These are phyloP conservation scores for Lysandra bellargus DNA, from an alignment of 2,888 invertebrate species.

Conservation along the genomic window DNA sequence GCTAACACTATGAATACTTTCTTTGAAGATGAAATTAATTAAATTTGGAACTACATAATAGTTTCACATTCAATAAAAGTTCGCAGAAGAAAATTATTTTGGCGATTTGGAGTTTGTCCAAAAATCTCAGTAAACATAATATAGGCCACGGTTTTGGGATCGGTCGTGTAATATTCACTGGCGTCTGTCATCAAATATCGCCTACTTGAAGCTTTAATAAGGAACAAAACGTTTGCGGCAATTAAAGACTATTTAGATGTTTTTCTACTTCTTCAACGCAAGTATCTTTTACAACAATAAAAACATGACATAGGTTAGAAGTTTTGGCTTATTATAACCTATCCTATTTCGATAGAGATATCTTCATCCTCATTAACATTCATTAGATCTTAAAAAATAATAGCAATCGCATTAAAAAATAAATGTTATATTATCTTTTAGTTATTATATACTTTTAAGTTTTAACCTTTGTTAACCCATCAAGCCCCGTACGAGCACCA, in stretches of 20 bases:
- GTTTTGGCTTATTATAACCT: no score
- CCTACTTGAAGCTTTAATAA: not conserved
- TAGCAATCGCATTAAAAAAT: not conserved
- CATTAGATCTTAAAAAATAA: not conserved
- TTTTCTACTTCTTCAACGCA: no score
- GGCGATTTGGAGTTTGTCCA: conserved; percentile 69
- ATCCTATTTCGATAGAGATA: no score
- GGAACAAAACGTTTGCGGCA: not conserved
- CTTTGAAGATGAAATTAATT: conserved; percentile 38
- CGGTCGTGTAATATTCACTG: conserved; percentile 66
- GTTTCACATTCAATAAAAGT: conserved; percentile 15
- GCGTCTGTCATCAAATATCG: conserved; percentile 65
- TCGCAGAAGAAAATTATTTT: conserved; percentile 62
- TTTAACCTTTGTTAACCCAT: no score
- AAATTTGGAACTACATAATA: conserved; percentile 14
- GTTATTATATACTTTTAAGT: not conserved
- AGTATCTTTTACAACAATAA: no score
- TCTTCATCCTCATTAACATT: no score
- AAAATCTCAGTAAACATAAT: conserved; percentile 69
- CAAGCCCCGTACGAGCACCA: no score
- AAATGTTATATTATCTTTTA: not conserved
- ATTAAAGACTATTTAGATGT: no score
- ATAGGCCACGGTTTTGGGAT: conserved; percentile 71
- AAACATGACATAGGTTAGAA: no score
- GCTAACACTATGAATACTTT: not conserved